A percentile compares a stretch with the other conserved stretches of the same genome.
phyloP scores from a whole-genome alignment of 1,140 invertebrate species.

The Macrosteles quadrilineatus region DNA sequence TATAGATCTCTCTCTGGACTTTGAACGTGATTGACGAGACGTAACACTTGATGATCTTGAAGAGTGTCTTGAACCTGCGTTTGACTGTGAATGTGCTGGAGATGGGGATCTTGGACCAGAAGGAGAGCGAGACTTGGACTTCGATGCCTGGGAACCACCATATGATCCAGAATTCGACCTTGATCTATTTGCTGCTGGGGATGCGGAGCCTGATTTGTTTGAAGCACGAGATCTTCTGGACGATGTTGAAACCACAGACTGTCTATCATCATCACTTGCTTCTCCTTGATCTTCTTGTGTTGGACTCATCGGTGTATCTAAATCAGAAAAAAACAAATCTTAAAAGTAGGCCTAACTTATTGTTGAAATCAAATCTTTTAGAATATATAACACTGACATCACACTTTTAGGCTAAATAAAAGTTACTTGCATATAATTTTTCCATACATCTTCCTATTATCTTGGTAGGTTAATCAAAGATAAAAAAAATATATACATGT shows the following conservation, averaged over 20 bases:
- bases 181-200: conserved; percentile 20
- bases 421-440: no score
- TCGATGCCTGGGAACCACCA: conserved; percentile 33
- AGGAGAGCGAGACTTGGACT: conserved; percentile 35
- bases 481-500: no score
- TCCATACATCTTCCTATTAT: no score
- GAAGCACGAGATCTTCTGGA: conserved; percentile 3
- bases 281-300: conserved; percentile 17
- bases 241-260: background rate
- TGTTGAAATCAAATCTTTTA: no score
- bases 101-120: conserved; percentile 35
- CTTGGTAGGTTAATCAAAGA: no score
- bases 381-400: no score
- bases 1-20: conserved; percentile 40
- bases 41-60: conserved; percentile 43
- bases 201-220: background rate
- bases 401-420: no score
- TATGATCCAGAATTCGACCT: conserved; percentile 33
- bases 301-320: conserved; percentile 17
- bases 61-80: conserved; percentile 41
- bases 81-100: conserved; percentile 42
- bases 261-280: conserved; percentile 21
- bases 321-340: no score
- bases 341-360: no score
- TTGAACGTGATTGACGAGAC: conserved; percentile 41